Conservation (phyloP, 2,888 invertebrate species). For the Agrochola macilenta region DNA sequence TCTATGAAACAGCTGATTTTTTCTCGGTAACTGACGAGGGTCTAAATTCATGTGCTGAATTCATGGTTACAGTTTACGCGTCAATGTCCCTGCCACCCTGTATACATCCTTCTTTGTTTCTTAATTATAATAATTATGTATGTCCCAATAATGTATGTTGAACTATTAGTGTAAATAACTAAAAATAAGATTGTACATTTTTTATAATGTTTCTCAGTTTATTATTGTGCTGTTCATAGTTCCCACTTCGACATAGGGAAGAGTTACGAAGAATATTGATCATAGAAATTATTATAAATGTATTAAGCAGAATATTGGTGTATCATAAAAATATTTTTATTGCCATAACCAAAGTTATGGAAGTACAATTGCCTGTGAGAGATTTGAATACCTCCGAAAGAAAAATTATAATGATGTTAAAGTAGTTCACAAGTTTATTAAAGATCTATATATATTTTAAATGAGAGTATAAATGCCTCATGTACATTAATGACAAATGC, state of each 20-base stretch:
- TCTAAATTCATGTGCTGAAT: no score
- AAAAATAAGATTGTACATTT: conserved; percentile 26
- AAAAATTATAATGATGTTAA: conserved; percentile 62
- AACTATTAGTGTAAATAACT: conserved; percentile 57
- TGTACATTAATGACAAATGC: conserved; percentile 35
- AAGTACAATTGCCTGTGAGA: conserved; percentile 73
- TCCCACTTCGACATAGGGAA: conserved; percentile 36
- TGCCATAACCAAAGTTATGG: conserved; percentile 60
- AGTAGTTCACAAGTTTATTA: conserved; percentile 63
- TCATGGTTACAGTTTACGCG: no score
- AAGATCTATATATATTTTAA: conserved; percentile 49
- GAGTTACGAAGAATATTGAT: conserved; percentile 32
- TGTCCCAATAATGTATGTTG: conserved; percentile 47
- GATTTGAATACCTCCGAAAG: conserved; percentile 71
- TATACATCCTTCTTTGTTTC: conserved; percentile 40
- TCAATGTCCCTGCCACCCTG: conserved; percentile 1
- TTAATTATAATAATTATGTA: conserved; percentile 17
- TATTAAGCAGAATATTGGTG: conserved; percentile 46
- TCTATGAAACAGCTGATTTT: no score
- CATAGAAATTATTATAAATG: conserved; percentile 34
- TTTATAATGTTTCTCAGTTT: conserved; percentile 36
- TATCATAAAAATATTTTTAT: conserved; percentile 56
- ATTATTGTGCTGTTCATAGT: conserved; percentile 33
- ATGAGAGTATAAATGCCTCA: conserved; percentile 39
- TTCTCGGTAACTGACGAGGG: no score